Evolutionary conservation across 2,797 vertebrate genomes (phyloP), one percentile per base, ranked within the genome.

Genomic region (Ambastaia sidthimunki): DNA sequence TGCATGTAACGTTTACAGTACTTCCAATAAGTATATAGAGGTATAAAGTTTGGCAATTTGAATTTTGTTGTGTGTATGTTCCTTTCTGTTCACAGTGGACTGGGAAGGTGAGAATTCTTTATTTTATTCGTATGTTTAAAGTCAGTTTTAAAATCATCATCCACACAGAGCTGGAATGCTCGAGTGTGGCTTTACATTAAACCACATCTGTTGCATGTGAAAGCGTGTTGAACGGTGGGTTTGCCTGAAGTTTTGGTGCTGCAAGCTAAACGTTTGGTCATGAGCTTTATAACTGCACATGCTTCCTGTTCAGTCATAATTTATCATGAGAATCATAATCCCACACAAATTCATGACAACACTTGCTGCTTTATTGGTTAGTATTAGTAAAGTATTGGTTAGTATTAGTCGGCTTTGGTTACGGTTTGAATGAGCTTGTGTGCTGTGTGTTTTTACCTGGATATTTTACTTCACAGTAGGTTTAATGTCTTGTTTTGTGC

Each of bases 51-150:
- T 16, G 13, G 21, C 10, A 62, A 62, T 48, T 48, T 62, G 19
- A 47, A 70, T 71, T 65, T 74, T 75, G 52, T 19, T 82, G 18
- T 81, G 52, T 74, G 44, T 54, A 47, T 84, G 50, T 77, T 83
- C 31, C 91, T 86, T 89, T 92, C 81, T 90, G 76, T 87, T 92
- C 90, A 23, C 92, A 93, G 91, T 91, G 90, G 92, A 93, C 86
- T 93, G 93, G 92, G 90, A 92, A 92, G 93, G 92, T 94, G 91
- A 94, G 91, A 82, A 59, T 86, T 78, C 31, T 54, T 78, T 86
- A 82, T 85, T 83, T 86, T 89, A 81, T 89, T 83, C 3, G 6
- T 28, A 82, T 85, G 66, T 84, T 79, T 89, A 80, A 87, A 78
- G 57, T 76, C 74, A 73, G 71, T 25, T 69, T 52, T 47, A 9